Conservation (phyloP, 2,888 invertebrate species). For the Apodemia zela region DNA sequence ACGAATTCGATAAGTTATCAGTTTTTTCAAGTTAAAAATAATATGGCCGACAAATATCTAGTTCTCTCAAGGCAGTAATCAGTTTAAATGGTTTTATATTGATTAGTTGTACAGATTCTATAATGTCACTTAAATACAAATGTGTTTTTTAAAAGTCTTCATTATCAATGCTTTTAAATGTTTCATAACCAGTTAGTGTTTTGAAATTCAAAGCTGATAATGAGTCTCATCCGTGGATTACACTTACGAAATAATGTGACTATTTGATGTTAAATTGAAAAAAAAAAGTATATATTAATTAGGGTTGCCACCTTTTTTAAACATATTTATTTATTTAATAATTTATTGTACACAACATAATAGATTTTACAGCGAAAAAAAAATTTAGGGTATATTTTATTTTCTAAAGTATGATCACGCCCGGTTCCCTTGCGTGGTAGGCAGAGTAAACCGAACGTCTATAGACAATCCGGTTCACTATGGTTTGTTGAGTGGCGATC, state of each 20-base stretch:
- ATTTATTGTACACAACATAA: too few relatives aligned
- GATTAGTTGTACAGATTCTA: not conserved
- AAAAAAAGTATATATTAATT: too few relatives aligned
- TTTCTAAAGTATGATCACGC: too few relatives aligned
- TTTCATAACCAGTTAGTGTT: not conserved
- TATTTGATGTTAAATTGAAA: not conserved
- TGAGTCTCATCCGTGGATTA: not conserved
- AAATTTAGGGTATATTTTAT: too few relatives aligned
- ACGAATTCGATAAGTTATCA: not conserved
- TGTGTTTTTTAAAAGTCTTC: not conserved
- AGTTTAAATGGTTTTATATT: not conserved
- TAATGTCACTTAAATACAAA: not conserved
- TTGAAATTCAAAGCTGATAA: not conserved
- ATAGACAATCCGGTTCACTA: too few relatives aligned
- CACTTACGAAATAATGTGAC: not conserved
- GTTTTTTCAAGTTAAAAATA: not conserved
- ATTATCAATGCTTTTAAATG: slow-evolving; percentile 3
- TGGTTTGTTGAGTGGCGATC: too few relatives aligned
- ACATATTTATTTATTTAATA: too few relatives aligned
- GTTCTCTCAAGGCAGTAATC: not conserved
- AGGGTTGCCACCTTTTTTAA: too few relatives aligned
- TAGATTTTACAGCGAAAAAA: too few relatives aligned
- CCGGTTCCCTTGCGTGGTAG: too few relatives aligned
- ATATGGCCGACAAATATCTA: not conserved
- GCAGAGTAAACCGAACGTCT: too few relatives aligned